phyloP scores from a whole-genome alignment of 1,140 invertebrate genomes.

The Scaptomyza graminum region DNA sequence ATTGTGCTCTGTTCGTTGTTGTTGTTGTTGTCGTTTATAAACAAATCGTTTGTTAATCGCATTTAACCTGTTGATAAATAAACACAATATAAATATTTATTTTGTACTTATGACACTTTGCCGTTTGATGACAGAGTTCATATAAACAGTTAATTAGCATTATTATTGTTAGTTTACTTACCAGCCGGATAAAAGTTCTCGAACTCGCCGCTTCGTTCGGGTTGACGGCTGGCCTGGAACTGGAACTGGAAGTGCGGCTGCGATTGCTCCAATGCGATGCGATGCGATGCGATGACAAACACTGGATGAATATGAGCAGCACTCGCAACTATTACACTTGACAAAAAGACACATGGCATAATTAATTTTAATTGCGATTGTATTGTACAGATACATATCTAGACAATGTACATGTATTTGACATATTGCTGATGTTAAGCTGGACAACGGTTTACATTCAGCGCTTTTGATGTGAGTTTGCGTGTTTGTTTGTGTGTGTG shows the following conservation, averaged over 20 bases:
- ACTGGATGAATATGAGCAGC: slow-evolving; percentile 71
- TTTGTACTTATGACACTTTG: slow-evolving; percentile 34
- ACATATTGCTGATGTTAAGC: slow-evolving; percentile 36
- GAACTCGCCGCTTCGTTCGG: slow-evolving; percentile 43
- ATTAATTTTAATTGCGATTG: slow-evolving; percentile 72
- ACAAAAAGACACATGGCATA: slow-evolving; percentile 66
- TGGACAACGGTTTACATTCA: slow-evolving; percentile 18
- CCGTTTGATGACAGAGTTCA: not conserved
- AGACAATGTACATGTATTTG: not conserved
- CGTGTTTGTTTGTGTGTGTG: not conserved
- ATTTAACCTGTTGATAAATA: slow-evolving; percentile 65
- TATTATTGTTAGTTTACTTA: slow-evolving; percentile 41
- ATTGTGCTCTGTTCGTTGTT: slow-evolving; percentile 36
- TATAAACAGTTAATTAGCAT: slow-evolving; percentile 21
- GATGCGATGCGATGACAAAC: slow-evolving; percentile 44
- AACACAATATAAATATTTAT: slow-evolving; percentile 29
- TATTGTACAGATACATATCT: slow-evolving; percentile 16
- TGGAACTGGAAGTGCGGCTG: slow-evolving; percentile 44
- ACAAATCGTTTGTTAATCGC: slow-evolving; percentile 65
- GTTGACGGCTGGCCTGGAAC: slow-evolving; percentile 61
- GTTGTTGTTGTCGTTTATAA: slow-evolving; percentile 59
- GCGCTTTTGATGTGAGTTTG: not conserved
- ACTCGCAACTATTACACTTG: slow-evolving; percentile 47
- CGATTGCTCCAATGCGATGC: slow-evolving; percentile 30
- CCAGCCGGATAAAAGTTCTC: slow-evolving; percentile 2